Evolutionary conservation across 1,140 invertebrate species (phyloP).

Genomic region (Semibalanus balanoides): DNA sequence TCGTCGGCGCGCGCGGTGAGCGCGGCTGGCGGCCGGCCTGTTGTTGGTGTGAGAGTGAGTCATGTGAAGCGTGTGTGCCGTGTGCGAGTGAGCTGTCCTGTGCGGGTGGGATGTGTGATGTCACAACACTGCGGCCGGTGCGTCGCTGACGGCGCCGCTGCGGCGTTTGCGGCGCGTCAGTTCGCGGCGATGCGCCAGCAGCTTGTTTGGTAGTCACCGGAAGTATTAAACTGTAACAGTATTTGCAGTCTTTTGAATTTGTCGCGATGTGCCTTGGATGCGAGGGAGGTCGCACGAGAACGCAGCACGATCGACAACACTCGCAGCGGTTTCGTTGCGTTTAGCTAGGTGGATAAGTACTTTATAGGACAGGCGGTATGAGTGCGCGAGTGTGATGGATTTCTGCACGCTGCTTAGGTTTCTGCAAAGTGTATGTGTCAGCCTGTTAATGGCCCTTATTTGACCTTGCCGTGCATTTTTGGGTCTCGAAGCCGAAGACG

Average conservation of each 20-base stretch:
- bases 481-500: too few species aligned
- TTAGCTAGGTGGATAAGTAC: background rate
- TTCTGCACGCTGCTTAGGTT: background rate
- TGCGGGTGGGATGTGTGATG: too few species aligned
- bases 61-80: background rate
- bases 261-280: background rate
- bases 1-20: too few species aligned
- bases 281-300: background rate
- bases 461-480: background rate
- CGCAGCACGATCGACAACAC: too few species aligned
- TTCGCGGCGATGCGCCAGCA: too few species aligned
- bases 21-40: too few species aligned
- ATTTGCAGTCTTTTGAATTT: background rate
- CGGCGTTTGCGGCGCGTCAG: too few species aligned
- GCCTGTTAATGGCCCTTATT: too few species aligned
- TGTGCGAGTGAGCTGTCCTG: too few species aligned
- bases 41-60: background rate
- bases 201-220: background rate
- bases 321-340: background rate
- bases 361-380: background rate
- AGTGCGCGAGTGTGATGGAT: background rate
- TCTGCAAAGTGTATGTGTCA: background rate
- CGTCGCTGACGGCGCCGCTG: too few species aligned
- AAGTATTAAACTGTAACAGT: background rate
- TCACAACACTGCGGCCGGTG: too few species aligned